Conservation (phyloP, 2,888 invertebrate genomes). For the Drosophila rellima region DNA sequence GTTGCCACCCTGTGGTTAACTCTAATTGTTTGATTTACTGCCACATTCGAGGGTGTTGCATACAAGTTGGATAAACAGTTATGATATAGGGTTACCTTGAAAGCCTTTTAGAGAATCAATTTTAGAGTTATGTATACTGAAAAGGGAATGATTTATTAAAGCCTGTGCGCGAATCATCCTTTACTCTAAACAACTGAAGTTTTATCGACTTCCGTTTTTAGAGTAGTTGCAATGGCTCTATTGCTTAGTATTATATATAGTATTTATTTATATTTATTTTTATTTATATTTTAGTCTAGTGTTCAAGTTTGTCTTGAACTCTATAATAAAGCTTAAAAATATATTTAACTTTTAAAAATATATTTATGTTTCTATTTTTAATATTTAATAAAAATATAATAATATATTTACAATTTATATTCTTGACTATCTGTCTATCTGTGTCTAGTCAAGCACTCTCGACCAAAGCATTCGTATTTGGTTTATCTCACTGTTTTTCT, state of each 20-base stretch:
- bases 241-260: too few species aligned
- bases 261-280: too few species aligned
- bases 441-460: neutral
- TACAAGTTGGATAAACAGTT: constrained; percentile 27
- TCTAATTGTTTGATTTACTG: constrained; percentile 49
- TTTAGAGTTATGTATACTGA: neutral
- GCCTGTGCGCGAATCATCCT: neutral
- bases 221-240: too few species aligned
- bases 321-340: too few species aligned
- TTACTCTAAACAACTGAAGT: too few species aligned
- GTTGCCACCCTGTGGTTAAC: constrained; percentile 53
- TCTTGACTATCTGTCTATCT: neutral
- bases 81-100: constrained; percentile 30
- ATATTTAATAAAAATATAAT: too few species aligned
- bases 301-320: too few species aligned
- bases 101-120: neutral
- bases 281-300: too few species aligned
- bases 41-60: constrained; percentile 16
- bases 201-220: too few species aligned
- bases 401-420: neutral
- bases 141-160: neutral
- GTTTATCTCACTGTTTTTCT: neutral
- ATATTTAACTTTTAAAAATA: too few species aligned
- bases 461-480: neutral
- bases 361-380: too few species aligned